Evolutionary conservation across 2,113 vertebrate species (phyloP).

Genomic region (Suncus etruscus): DNA sequence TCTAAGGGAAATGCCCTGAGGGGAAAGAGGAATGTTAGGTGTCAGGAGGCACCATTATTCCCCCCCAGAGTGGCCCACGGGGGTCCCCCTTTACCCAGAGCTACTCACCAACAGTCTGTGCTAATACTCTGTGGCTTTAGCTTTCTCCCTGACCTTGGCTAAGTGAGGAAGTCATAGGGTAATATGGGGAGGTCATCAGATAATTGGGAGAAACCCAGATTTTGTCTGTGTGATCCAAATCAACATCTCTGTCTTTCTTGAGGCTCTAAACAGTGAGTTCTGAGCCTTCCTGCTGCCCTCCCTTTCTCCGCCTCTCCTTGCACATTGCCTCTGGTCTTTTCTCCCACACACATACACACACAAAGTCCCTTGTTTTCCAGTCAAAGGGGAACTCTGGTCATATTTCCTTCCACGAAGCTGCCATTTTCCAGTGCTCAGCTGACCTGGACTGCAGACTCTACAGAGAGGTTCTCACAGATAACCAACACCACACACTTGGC

Average conservation of each 20-base stretch:
- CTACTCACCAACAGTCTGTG: too few relatives aligned
- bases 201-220: conserved; percentile 4
- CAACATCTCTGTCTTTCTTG: conserved; percentile 22
- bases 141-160: neutral
- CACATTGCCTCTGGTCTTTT: neutral
- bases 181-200: neutral
- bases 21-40: neutral
- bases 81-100: neutral
- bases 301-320: neutral
- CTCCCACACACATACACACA: neutral
- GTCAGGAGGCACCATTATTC: neutral
- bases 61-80: neutral
- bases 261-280: neutral
- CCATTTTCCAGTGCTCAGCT: conserved; percentile 43
- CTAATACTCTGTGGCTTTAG: neutral
- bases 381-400: neutral
- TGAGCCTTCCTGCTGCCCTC: neutral
- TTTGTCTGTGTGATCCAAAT: conserved; percentile 16
- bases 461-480: neutral
- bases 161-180: conserved; percentile 35
- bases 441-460: conserved; percentile 23
- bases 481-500: conserved; percentile 25
- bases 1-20: neutral
- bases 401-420: conserved; percentile 42
- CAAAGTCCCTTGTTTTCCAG: conserved; percentile 5